Percentiles rank a stretch among this genome's conserved stretches.
Evolutionary conservation across 2,113 vertebrate species (phyloP).

Genomic region (Anguilla rostrata): DNA sequence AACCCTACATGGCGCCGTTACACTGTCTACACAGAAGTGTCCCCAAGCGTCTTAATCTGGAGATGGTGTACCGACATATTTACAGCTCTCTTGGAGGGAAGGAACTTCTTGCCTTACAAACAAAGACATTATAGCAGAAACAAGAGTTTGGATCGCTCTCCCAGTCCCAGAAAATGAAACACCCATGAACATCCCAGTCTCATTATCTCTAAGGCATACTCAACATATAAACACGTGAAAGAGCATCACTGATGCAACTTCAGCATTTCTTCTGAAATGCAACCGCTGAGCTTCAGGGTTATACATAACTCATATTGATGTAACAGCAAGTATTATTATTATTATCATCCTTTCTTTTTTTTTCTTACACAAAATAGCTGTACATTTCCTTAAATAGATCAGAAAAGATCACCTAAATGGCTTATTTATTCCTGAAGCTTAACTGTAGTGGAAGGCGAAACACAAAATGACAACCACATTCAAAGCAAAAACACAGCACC

Average conservation of each 20-base stretch:
- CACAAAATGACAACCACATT: constrained; percentile 38
- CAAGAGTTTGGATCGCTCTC: neutral
- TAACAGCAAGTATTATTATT: neutral
- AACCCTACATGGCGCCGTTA: neutral
- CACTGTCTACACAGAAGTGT: neutral
- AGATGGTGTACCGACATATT: neutral
- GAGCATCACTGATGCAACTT: neutral
- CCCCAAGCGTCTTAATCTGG: neutral
- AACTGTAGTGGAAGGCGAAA: constrained; percentile 11
- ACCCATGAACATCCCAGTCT: neutral
- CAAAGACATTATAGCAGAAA: neutral
- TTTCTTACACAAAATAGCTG: constrained; percentile 22
- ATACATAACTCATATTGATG: neutral
- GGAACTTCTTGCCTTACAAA: too few relatives aligned
- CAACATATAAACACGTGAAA: neutral
- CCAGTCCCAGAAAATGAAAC: neutral
- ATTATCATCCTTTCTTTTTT: neutral
- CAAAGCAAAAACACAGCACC: constrained; percentile 35
- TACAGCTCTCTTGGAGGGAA: neutral
- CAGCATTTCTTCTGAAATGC: neutral
- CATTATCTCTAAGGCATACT: neutral
- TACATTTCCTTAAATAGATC: constrained; percentile 7
- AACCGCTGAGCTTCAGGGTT: neutral
- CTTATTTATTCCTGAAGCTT: neutral
- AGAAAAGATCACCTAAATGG: neutral